A percentile compares a stretch with the other conserved stretches of the same genome.
Conservation (phyloP, 1,140 invertebrate species). For the Drosophila navojoa region DNA sequence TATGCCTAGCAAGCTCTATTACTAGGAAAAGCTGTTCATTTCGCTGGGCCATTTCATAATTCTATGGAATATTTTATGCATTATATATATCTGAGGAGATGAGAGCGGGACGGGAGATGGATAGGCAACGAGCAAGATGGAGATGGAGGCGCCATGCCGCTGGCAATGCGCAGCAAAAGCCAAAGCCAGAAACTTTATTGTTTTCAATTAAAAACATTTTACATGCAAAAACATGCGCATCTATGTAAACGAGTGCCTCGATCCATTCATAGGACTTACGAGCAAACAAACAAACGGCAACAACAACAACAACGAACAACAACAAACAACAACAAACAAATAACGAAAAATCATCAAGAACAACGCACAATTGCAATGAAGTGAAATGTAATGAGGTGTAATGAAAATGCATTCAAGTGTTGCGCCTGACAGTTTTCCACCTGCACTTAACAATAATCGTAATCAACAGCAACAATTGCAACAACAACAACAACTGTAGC, state of each 20-base stretch:
- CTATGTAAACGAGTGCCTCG: conserved; percentile 65
- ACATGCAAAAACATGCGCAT: conserved; percentile 69
- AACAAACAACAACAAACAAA: conserved; percentile 5
- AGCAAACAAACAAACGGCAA: conserved; percentile 32
- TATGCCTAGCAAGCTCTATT: not conserved
- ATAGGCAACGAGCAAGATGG: not conserved
- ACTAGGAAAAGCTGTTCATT: conserved; percentile 19
- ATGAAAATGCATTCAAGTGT: conserved; percentile 80
- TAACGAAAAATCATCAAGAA: conserved; percentile 27
- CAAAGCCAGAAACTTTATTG: conserved; percentile 74
- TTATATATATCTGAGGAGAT: conserved; percentile 33
- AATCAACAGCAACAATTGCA: conserved; percentile 30
- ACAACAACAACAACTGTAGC: conserved; percentile 24
- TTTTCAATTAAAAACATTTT: conserved; percentile 83
- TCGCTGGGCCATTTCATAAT: conserved; percentile 34
- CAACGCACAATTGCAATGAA: conserved; percentile 75
- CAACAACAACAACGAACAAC: conserved; percentile 18
- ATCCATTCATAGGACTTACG: conserved; percentile 55
- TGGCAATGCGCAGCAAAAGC: conserved; percentile 11
- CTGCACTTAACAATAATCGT: conserved; percentile 74
- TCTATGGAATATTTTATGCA: conserved; percentile 62
- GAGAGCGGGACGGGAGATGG: not conserved
- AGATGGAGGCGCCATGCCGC: not conserved
- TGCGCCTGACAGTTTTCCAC: conserved; percentile 61
- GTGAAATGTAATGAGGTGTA: conserved; percentile 81